A percentile compares a stretch with the other conserved stretches of the same genome.
Conservation (phyloP, 2,888 invertebrate species). For the Nemapogon koenigi region DNA sequence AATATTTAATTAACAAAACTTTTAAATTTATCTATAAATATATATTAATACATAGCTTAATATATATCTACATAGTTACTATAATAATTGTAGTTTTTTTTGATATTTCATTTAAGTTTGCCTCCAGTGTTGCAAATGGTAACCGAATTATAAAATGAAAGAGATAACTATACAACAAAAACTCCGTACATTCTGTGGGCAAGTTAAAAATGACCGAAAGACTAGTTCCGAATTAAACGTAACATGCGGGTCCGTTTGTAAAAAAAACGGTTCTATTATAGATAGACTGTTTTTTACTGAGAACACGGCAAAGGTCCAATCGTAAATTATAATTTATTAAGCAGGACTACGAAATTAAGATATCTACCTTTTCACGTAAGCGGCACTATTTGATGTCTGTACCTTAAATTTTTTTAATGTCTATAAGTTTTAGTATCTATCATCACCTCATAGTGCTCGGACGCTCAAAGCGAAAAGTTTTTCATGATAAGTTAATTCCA, state of each 20-base stretch:
- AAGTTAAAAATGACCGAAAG: constrained; percentile 28
- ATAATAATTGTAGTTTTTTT: neutral
- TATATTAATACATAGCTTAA: too few relatives aligned
- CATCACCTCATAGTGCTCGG: neutral
- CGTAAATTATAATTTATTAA: constrained; percentile 62
- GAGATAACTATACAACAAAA: constrained; percentile 31
- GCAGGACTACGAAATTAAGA: constrained; percentile 53
- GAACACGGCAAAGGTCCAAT: constrained; percentile 38
- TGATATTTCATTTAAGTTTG: neutral
- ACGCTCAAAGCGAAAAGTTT: constrained; percentile 4
- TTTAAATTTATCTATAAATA: too few relatives aligned
- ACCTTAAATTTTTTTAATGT: constrained; percentile 1
- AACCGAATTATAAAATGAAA: constrained; percentile 22
- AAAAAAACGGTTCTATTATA: constrained; percentile 58
- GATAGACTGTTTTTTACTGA: constrained; percentile 45
- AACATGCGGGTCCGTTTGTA: constrained; percentile 34
- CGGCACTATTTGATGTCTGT: constrained; percentile 41
- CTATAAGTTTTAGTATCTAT: constrained; percentile 4
- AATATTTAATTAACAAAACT: too few relatives aligned
- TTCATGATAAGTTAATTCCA: neutral
- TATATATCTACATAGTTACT: neutral
- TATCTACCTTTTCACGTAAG: constrained; percentile 40
- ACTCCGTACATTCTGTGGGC: constrained; percentile 18
- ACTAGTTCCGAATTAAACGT: constrained; percentile 29
- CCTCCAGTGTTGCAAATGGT: neutral